A percentile compares a stretch with the other conserved stretches of the same genome.
phyloP scores from a whole-genome alignment of 1,140 invertebrate species.

The Thereuonema tuberculata region DNA sequence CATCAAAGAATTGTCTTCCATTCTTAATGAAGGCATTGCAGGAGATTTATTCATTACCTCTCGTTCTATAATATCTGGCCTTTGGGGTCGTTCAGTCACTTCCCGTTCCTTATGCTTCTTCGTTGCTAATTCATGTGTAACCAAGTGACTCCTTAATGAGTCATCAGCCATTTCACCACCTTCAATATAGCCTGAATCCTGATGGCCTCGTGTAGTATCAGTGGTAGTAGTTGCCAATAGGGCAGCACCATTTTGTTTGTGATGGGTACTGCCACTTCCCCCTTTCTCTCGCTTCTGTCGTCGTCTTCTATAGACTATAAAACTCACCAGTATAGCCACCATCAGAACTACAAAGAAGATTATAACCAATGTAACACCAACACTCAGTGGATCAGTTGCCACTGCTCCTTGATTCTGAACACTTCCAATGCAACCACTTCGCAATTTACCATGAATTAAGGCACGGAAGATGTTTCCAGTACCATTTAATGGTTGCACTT shows the following conservation, averaged over 20 bases:
- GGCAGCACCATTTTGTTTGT: slow-evolving; percentile 17
- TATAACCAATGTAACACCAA: slow-evolving; percentile 81
- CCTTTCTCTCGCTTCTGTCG: slow-evolving; percentile 67
- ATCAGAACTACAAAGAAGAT: slow-evolving; percentile 83
- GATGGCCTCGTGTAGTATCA: slow-evolving; percentile 23
- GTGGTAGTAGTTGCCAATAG: slow-evolving; percentile 13
- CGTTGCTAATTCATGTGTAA: slow-evolving; percentile 40
- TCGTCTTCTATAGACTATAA: slow-evolving; percentile 70
- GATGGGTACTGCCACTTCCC: slow-evolving; percentile 19
- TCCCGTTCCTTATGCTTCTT: slow-evolving; percentile 80
- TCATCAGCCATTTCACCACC: slow-evolving; percentile 39
- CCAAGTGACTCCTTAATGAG: slow-evolving; percentile 29
- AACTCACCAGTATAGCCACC: slow-evolving; percentile 72
- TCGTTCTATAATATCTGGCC: slow-evolving; percentile 84
- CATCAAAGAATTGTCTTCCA: slow-evolving; percentile 34
- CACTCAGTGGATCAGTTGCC: slow-evolving; percentile 68
- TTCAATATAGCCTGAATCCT: slow-evolving; percentile 28
- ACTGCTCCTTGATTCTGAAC: slow-evolving; percentile 39
- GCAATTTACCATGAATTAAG: slow-evolving; percentile 36
- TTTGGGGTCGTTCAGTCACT: slow-evolving; percentile 40
- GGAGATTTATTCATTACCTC: slow-evolving; percentile 69
- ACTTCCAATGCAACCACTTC: slow-evolving; percentile 46
- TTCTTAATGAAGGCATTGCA: slow-evolving; percentile 23
- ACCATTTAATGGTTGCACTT: slow-evolving; percentile 75
- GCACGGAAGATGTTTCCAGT: slow-evolving; percentile 54